Evolutionary conservation across 2,113 vertebrate species (phyloP).

Genomic region (Porphyrio hochstetteri): DNA sequence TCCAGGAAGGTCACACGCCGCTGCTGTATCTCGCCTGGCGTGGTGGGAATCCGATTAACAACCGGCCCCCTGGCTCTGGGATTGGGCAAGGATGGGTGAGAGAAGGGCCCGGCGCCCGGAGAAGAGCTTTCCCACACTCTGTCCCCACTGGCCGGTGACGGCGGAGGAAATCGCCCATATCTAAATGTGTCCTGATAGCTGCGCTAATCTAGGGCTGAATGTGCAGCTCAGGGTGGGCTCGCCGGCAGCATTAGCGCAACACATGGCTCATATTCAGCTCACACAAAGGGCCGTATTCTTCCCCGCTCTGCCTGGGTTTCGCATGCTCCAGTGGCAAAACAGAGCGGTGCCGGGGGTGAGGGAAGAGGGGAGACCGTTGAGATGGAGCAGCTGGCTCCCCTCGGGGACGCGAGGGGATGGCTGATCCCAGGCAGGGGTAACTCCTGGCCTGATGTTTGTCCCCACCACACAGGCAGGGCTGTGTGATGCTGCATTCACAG

Average conservation of each 20-base stretch:
- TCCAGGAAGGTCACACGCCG: conserved; percentile 63
- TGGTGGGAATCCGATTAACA: conserved; percentile 72
- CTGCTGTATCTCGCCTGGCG: not conserved
- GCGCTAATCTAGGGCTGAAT: conserved; percentile 86
- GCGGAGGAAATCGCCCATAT: conserved; percentile 87
- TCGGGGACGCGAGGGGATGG: not conserved
- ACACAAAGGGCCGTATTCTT: conserved; percentile 84
- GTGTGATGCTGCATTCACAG: fast-evolving
- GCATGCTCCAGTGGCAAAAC: not conserved
- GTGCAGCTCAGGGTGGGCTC: conserved; percentile 82
- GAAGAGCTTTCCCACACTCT: conserved; percentile 86
- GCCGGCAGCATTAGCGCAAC: conserved; percentile 80
- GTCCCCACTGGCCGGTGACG: conserved; percentile 54
- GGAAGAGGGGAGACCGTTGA: not conserved
- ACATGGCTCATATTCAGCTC: conserved; percentile 82
- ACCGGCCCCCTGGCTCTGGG: not conserved
- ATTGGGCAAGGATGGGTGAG: conserved; percentile 41
- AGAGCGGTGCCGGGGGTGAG: not conserved
- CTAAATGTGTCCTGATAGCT: conserved; percentile 83
- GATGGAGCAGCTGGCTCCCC: conserved; percentile 19
- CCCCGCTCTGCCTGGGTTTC: not conserved
- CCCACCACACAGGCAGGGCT: not conserved
- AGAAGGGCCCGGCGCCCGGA: conserved; percentile 23
- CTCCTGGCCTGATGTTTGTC: fast-evolving
- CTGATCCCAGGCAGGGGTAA: not conserved